These are phyloP conservation scores for Hycleus cichorii DNA, from an alignment of 1,140 invertebrate genomes.

Conservation along the genomic window DNA sequence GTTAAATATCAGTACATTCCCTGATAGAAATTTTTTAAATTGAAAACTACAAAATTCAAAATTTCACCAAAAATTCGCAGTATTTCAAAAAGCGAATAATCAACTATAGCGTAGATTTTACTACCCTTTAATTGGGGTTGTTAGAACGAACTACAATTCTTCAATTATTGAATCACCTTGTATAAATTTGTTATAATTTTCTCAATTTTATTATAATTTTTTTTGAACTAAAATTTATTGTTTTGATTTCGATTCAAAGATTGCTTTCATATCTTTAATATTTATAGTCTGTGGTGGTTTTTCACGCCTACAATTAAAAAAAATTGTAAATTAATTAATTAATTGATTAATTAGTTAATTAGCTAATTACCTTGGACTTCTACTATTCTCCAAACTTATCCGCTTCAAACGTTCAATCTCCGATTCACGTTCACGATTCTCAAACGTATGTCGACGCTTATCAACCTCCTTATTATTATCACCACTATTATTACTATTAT, in stretches of 20 bases:
- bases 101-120: too few species aligned
- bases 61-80: too few species aligned
- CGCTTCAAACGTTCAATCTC: slow-evolving; percentile 27
- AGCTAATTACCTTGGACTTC: slow-evolving; percentile 30
- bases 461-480: slow-evolving; percentile 18
- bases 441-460: slow-evolving; percentile 33
- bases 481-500: slow-evolving; percentile 17
- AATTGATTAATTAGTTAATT: too few species aligned
- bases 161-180: too few species aligned
- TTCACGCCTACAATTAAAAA: slow-evolving; percentile 50
- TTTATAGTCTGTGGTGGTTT: slow-evolving; percentile 59
- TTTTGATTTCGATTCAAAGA: slow-evolving; percentile 59
- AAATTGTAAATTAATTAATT: neutral
- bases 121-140: too few species aligned
- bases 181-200: too few species aligned
- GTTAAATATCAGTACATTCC: too few species aligned
- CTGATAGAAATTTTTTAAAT: too few species aligned
- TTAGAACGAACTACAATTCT: too few species aligned
- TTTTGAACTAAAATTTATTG: slow-evolving; percentile 26
- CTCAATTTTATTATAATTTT: too few species aligned
- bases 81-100: too few species aligned
- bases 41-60: too few species aligned
- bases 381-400: slow-evolving; percentile 31
- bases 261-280: slow-evolving; percentile 69
- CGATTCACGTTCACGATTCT: slow-evolving; percentile 29